Conservation (phyloP, 2,888 invertebrate genomes). For the Willowsia nigromaculata region DNA sequence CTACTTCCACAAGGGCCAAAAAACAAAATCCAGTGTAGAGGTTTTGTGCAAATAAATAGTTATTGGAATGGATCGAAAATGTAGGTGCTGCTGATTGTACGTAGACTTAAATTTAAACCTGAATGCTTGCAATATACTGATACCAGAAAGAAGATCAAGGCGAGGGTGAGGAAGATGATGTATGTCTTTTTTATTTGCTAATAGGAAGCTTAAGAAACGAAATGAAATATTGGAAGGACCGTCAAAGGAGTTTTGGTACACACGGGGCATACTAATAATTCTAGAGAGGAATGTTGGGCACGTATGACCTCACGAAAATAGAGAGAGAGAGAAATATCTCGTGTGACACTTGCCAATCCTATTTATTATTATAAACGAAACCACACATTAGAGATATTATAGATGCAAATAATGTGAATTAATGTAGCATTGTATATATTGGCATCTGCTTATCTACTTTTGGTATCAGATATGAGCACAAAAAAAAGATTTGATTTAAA, state of each 20-base stretch:
- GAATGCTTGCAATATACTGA: not conserved
- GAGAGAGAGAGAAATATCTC: not conserved
- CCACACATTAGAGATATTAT: not conserved
- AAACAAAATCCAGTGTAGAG: not conserved
- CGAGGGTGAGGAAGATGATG: conserved; percentile 38
- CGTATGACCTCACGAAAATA: conserved; percentile 25
- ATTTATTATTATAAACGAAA: not conserved
- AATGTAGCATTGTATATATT: conserved; percentile 33
- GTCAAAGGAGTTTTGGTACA: not conserved
- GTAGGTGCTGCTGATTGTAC: not conserved
- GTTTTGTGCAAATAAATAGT: not conserved
- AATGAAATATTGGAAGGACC: conserved; percentile 20
- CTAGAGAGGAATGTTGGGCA: not conserved
- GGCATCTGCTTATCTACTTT: conserved; percentile 7
- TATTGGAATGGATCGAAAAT: not conserved
- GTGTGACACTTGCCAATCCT: conserved; percentile 55
- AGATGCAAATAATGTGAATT: conserved; percentile 16
- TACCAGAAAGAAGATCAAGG: conserved; percentile 29
- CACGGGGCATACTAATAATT: conserved; percentile 31
- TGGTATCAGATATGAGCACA: not conserved
- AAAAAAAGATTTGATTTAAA: conserved; percentile 9
- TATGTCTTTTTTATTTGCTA: conserved; percentile 33
- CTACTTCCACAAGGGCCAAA: not conserved
- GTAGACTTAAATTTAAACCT: not conserved
- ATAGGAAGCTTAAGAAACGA: conserved; percentile 34